Percentiles rank a stretch among this genome's conserved stretches.
Conservation (phyloP, 2,797 vertebrate genomes). For the Lates japonicus region DNA sequence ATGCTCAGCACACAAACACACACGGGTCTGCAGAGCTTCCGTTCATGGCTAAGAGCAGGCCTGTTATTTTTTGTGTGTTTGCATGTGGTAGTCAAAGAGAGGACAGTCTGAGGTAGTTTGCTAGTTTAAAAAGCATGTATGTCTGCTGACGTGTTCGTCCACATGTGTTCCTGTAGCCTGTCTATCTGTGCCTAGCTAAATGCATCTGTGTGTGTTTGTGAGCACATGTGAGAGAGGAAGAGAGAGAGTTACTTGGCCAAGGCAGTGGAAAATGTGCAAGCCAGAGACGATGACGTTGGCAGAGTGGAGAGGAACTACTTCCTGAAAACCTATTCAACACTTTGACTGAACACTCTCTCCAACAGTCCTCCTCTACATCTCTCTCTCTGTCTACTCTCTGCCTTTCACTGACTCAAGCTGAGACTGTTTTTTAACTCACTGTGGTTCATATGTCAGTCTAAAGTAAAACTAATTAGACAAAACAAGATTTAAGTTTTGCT, state of each 20-base stretch:
- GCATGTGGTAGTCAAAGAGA: background rate
- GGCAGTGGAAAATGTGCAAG: slow-evolving; percentile 75
- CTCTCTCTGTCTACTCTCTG: slow-evolving; percentile 7
- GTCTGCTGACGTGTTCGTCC: slow-evolving; percentile 16
- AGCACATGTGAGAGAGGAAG: slow-evolving; percentile 1
- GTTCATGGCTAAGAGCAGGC: slow-evolving; percentile 3
- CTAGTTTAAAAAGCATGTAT: slow-evolving; percentile 12
- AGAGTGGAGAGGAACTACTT: slow-evolving; percentile 72
- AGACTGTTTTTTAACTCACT: slow-evolving; percentile 18
- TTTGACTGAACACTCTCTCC: slow-evolving; percentile 48
- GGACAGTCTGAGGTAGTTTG: background rate
- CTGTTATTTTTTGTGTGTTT: slow-evolving; percentile 1
- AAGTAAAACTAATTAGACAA: background rate
- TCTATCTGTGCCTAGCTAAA: slow-evolving; percentile 26
- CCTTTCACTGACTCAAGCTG: slow-evolving; percentile 9
- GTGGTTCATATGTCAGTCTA: background rate
- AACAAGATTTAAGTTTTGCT: background rate
- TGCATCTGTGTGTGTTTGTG: slow-evolving; percentile 17
- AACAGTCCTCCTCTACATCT: background rate
- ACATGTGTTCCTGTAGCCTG: slow-evolving; percentile 2
- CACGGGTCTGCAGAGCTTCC: slow-evolving; percentile 7
- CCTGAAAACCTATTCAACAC: slow-evolving; percentile 70
- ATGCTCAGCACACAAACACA: slow-evolving; percentile 32
- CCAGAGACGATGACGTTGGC: slow-evolving; percentile 74
- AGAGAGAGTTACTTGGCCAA: slow-evolving; percentile 68